Evolutionary conservation across 2,113 vertebrate species (phyloP).

Genomic region (Microcebus lehilahytsara): DNA sequence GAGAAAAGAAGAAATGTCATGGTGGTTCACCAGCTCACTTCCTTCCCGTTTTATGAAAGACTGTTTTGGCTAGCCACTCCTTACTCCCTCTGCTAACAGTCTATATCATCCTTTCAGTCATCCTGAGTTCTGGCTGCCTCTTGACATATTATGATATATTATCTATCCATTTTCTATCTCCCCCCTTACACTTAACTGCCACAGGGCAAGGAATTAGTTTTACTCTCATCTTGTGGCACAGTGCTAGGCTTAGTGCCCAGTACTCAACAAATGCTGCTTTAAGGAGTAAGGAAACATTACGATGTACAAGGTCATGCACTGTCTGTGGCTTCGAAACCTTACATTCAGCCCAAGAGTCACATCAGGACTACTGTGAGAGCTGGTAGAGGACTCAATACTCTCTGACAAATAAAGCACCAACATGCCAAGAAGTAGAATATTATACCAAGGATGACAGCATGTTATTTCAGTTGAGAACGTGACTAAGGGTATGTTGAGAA

Average conservation of each 20-base stretch:
- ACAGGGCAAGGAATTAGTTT: neutral
- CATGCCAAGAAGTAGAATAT: neutral
- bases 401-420: neutral
- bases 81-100: neutral
- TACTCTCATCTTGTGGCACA: neutral
- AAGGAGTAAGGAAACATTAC: neutral
- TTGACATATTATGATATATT: neutral
- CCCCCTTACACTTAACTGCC: neutral
- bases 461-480: neutral
- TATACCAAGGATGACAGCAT: neutral
- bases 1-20: accelerated
- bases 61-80: neutral
- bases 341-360: neutral
- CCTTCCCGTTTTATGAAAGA: neutral
- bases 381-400: neutral
- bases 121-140: neutral
- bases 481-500: neutral
- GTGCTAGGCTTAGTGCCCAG: neutral
- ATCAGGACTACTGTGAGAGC: neutral
- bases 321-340: neutral
- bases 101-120: neutral
- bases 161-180: neutral
- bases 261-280: neutral
- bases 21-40: neutral
- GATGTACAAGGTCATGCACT: neutral